phyloP scores from a whole-genome alignment of 1,140 invertebrate genomes.

The Diabrotica virgifera region DNA sequence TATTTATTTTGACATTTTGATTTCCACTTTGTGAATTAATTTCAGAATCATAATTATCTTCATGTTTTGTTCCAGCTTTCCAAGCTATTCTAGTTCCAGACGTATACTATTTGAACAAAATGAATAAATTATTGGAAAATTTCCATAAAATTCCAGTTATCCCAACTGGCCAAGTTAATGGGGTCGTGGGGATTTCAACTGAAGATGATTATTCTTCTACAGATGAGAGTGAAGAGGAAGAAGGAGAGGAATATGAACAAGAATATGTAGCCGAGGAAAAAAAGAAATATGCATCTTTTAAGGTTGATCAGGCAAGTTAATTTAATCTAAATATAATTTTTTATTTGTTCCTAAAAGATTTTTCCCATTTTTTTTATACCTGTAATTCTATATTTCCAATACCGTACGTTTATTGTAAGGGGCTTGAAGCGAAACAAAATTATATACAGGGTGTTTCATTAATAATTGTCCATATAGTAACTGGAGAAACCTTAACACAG shows the following conservation, averaged over 20 bases:
- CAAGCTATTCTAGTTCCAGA: too few species aligned
- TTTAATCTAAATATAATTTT: slow-evolving; percentile 15
- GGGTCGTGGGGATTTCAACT: slow-evolving; percentile 1
- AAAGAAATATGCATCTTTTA: slow-evolving; percentile 20
- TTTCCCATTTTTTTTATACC: not conserved
- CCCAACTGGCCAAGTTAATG: slow-evolving; percentile 25
- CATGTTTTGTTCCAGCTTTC: too few species aligned
- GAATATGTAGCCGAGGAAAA: slow-evolving; percentile 30
- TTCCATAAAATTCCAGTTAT: slow-evolving; percentile 18
- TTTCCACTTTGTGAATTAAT: too few species aligned
- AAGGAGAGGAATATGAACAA: slow-evolving; percentile 25
- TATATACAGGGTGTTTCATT: too few species aligned
- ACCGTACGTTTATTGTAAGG: not conserved
- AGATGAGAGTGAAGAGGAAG: slow-evolving; percentile 18
- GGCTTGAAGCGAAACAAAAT: not conserved
- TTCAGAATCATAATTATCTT: too few species aligned
- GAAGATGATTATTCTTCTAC: slow-evolving; percentile 20
- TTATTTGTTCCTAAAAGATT: slow-evolving; percentile 3
- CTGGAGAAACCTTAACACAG: too few species aligned
- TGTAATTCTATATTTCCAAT: not conserved
- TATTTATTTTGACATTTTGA: too few species aligned
- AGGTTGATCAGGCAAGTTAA: not conserved
- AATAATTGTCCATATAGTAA: too few species aligned
- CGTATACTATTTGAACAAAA: not conserved
- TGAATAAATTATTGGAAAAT: slow-evolving; percentile 22